phyloP scores from a whole-genome alignment of 2,797 vertebrate genomes.

The Bovichtus variegatus region DNA sequence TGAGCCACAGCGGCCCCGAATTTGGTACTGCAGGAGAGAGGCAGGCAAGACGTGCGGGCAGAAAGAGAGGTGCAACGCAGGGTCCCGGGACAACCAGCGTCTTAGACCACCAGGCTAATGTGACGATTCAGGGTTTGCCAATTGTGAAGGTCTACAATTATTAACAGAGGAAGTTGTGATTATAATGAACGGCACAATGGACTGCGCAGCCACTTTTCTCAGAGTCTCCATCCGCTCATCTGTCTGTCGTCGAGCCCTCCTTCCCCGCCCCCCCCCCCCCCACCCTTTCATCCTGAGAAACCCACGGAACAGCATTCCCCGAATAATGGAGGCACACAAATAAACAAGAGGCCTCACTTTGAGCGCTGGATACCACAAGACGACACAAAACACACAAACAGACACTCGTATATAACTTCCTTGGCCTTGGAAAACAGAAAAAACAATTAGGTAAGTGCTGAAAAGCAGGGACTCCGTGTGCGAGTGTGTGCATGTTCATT shows the following conservation, averaged over 20 bases:
- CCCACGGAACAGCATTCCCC: slow-evolving; percentile 38
- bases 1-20: not conserved
- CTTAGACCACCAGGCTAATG: not conserved
- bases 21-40: too few relatives aligned
- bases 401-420: slow-evolving; percentile 30
- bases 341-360: slow-evolving; percentile 60
- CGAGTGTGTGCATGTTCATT: slow-evolving; percentile 15
- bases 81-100: not conserved
- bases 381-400: slow-evolving; percentile 45
- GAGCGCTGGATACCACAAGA: slow-evolving; percentile 46
- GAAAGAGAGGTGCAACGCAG: fast-evolving
- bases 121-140: not conserved
- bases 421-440: slow-evolving; percentile 50
- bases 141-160: not conserved
- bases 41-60: too few relatives aligned
- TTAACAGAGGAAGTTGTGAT: not conserved
- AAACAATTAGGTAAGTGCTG: slow-evolving; percentile 66
- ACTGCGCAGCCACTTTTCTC: not conserved
- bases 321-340: slow-evolving; percentile 52
- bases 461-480: slow-evolving; percentile 45
- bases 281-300: slow-evolving; percentile 40
- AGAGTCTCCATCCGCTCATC: slow-evolving; percentile 18
- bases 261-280: slow-evolving; percentile 19
- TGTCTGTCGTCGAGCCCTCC: slow-evolving; percentile 21
- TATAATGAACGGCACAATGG: not conserved